Base-by-base conservation (phyloP, 2,113 vertebrate genomes). In the Cebidichthys violaceus region DNA sequence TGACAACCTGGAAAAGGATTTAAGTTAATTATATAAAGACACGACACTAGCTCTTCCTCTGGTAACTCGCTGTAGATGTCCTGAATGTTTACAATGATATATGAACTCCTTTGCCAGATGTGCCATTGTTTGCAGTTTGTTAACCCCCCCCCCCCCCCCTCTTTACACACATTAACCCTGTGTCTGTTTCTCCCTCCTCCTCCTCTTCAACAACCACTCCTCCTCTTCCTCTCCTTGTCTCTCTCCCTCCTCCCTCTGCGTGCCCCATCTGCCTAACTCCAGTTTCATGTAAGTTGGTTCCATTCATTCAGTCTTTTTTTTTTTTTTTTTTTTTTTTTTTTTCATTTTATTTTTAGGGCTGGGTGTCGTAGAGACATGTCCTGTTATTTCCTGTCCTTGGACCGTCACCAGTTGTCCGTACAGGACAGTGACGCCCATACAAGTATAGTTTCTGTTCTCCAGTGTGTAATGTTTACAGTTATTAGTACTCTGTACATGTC, bases 201-300 rank as follows among this genome's bases (percentile, higher is more conserved):
- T 94, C 95, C 94, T 95, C 96, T 94, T 93, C 90, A 95, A 92
- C 80, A 94, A 95, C 95, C 96, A 89, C 92, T 93, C 94, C 92
- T 94, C 96, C 96, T 88, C 83, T 72, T 77, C 83, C 77, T 96
- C 95, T 92, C 94, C 92, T 95, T 96, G 69, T 97, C 94, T 96
- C 94, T 96, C 94, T 79, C 94, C 95, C 94, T 94, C 96, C 96
- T 94, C 94, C 96, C 91, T 87, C 91, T 91, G 77, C 94, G 97
- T 95, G 93, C 95, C 96, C 96, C 35, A 95, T 96, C 97, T 98
- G 96, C 97, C 97, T 96, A 96, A 97, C 96, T 96, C 95, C 97
- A 99, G 98, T 99, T 89, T 99, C 98, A 99, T 98, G 98, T 99
- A 99, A 99, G 98, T 99, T 95, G 95, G 91, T 92, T 94, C 92